A percentile compares a stretch with the other conserved stretches of the same genome.
phyloP scores from a whole-genome alignment of 2,113 vertebrate species.

The Hirundichthys speculiger region DNA sequence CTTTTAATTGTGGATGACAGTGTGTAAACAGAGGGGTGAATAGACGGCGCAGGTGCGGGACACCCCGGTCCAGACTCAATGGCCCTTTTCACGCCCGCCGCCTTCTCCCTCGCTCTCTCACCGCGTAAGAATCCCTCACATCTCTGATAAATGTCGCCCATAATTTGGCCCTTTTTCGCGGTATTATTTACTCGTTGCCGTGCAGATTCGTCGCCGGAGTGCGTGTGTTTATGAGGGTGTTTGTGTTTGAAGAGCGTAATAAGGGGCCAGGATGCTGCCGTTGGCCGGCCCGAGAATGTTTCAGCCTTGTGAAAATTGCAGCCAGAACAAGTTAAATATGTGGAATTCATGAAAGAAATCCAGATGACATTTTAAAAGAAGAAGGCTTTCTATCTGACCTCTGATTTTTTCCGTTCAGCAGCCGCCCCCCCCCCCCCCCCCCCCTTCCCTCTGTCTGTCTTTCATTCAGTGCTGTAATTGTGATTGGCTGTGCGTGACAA shows the following conservation, averaged over 20 bases:
- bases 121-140: conserved; percentile 43
- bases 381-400: conserved; percentile 74
- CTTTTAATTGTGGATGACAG: conserved; percentile 86
- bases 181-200: conserved; percentile 63
- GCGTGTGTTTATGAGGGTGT: conserved; percentile 32
- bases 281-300: conserved; percentile 33
- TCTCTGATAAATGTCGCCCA: conserved; percentile 46
- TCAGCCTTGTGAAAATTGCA: conserved; percentile 73
- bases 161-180: conserved; percentile 45
- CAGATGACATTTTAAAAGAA: conserved; percentile 80
- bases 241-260: conserved; percentile 40
- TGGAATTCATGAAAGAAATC: conserved; percentile 82
- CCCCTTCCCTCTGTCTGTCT: conserved; percentile 24
- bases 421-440: conserved; percentile 19
- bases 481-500: conserved; percentile 38
- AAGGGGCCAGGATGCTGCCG: conserved; percentile 41
- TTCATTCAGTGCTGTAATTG: conserved; percentile 31
- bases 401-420: conserved; percentile 53
- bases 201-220: no score
- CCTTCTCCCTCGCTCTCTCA: conserved; percentile 43
- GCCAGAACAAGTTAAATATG: conserved; percentile 79
- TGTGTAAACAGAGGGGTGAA: conserved; percentile 86
- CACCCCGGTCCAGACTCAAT: conserved; percentile 76
- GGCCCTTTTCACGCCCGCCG: conserved; percentile 78
- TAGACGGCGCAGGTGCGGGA: conserved; percentile 82